Base-by-base conservation (phyloP, 2,888 invertebrate species). In the Blastobasis adustella region DNA sequence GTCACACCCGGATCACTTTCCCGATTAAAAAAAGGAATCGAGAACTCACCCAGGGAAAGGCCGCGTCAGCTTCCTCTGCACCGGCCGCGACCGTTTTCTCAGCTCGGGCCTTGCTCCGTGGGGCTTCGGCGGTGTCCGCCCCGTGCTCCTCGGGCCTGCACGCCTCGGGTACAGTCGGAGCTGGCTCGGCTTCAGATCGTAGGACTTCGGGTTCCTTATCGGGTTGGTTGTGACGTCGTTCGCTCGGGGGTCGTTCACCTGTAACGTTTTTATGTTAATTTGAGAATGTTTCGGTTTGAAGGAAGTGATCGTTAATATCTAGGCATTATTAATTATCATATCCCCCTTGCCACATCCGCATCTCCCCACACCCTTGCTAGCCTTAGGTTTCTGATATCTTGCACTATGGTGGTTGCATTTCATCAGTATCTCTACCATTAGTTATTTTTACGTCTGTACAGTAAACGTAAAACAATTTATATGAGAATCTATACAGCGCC, bases 11-110 rank as follows among this genome's bases (percentile, higher is more conserved):
- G 23, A 23, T 23, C 23, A 3, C 23, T 23, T 23, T 23, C 23
- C 23, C 2, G 3, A 2, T 2, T 23, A 23, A 5, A 5, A 4
- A 45, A 44, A 45, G 38, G 10, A 46, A 6, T n/a, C 10, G 10
- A 3, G 47, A 50, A 61, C 76, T 66, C 65, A 88, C 86, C 87
- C 87, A 58, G 83, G 84, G 83, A 86, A 88, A 45, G 82, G 86
- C 69, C 79, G 79, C 48, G 69, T 84, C 10, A 87, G 73, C 54
- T 73, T 69, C 47, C 84, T 70, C 49, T 64, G 73, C 6, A 71
- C 66, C 0, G 73, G 73, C 6, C 71, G 64, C 37, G 76, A 73
- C 47, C 82, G 64, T 62, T 79, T 84, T 64, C 65, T 80, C 58
- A 80, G 55, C 49, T 79, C 79, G 4, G 79, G 74, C 52, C 76